Evolutionary conservation across 2,113 vertebrate species (phyloP).

Genomic region (Vidua chalybeata): DNA sequence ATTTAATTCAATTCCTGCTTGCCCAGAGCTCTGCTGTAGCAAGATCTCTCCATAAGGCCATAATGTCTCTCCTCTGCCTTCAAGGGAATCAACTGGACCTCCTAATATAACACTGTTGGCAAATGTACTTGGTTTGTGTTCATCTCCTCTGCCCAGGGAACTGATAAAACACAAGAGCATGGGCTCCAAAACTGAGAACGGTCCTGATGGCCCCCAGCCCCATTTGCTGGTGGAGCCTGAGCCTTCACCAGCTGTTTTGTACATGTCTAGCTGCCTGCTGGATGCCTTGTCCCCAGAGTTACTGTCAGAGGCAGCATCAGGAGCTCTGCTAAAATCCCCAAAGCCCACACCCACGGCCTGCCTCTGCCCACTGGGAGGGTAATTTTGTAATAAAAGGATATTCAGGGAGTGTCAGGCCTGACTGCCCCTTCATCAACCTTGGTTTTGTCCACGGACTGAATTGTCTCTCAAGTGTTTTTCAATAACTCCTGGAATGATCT

Average conservation of each 20-base stretch:
- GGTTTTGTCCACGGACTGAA: not conserved
- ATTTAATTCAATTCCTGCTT: not conserved
- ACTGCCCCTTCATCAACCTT: not conserved
- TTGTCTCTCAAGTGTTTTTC: not conserved
- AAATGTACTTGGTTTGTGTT: not conserved
- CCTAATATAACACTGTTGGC: not conserved
- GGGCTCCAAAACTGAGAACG: not conserved
- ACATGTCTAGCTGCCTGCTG: not conserved
- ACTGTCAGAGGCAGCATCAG: not conserved
- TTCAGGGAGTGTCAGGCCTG: not conserved
- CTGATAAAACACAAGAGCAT: not conserved
- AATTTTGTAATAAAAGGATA: not conserved
- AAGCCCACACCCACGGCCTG: not conserved
- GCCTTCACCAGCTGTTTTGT: not conserved
- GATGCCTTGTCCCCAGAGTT: not conserved
- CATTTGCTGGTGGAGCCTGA: not conserved
- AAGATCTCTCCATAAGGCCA: not conserved
- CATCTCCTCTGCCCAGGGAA: not conserved
- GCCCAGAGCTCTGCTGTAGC: not conserved
- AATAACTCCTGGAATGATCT: not conserved
- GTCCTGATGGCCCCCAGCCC: not conserved
- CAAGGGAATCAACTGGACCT: not conserved
- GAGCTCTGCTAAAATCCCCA: not conserved
- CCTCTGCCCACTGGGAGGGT: not conserved
- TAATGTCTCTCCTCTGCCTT: not conserved